Evolutionary conservation across 2,113 vertebrate genomes (phyloP).

Genomic region (Potamarius usumacintae): DNA sequence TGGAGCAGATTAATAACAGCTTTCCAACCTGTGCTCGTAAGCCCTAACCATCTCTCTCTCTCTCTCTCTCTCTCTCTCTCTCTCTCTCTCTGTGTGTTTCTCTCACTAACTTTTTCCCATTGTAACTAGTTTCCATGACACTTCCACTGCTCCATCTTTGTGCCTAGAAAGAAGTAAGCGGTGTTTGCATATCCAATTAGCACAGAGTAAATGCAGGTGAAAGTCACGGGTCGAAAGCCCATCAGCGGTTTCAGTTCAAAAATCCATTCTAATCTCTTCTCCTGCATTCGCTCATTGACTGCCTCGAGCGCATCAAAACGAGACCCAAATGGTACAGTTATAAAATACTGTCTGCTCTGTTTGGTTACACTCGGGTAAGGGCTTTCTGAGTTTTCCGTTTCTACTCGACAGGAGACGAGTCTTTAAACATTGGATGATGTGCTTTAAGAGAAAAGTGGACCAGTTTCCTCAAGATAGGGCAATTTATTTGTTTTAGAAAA

Average conservation of each 20-base stretch:
- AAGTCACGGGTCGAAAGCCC: constrained; percentile 52
- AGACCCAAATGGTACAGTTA: background rate
- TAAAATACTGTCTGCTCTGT: background rate
- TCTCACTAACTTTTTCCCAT: background rate
- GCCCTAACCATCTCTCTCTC: constrained; percentile 57
- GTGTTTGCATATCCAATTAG: constrained; percentile 30
- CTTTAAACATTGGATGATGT: background rate
- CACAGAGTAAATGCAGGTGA: constrained; percentile 51
- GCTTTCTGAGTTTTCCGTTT: background rate
- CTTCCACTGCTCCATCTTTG: background rate
- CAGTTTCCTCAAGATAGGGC: background rate
- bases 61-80: background rate
- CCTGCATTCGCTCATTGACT: background rate
- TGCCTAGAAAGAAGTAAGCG: constrained; percentile 8
- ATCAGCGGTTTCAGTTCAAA: constrained; percentile 58
- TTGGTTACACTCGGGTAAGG: background rate
- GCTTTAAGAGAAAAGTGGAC: too few relatives aligned
- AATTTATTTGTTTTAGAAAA: background rate
- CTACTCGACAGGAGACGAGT: background rate
- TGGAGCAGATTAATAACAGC: constrained; percentile 95
- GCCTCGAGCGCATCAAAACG: background rate
- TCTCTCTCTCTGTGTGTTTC: background rate
- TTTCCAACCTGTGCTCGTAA: constrained; percentile 92
- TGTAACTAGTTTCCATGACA: background rate
- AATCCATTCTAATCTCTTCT: constrained; percentile 67